A percentile compares a stretch with the other conserved stretches of the same genome.
Evolutionary conservation across 2,113 vertebrate species (phyloP).

Genomic region (Montifringilla adamsi): DNA sequence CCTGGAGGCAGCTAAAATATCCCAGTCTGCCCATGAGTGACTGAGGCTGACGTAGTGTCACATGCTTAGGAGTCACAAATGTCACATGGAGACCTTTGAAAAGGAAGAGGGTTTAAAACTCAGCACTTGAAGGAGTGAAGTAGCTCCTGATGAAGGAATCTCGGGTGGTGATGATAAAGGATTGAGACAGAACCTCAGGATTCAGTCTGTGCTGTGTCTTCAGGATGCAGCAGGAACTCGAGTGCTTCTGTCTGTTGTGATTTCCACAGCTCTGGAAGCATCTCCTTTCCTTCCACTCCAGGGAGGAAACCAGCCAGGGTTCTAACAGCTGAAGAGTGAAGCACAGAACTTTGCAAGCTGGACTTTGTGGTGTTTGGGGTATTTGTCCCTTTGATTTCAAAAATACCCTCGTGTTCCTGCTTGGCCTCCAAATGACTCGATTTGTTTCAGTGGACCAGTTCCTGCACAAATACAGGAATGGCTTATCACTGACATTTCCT

Average conservation of each 20-base stretch:
- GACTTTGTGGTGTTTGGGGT: not conserved
- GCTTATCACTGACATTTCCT: not conserved
- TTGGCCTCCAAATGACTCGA: not conserved
- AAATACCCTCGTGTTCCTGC: not conserved
- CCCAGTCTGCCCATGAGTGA: not conserved
- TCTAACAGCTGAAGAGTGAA: not conserved
- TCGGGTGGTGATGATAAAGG: not conserved
- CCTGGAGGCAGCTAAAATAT: not conserved
- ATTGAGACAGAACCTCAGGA: not conserved
- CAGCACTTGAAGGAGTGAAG: not conserved
- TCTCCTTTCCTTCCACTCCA: not conserved
- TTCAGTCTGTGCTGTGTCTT: not conserved
- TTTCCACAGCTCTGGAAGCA: not conserved
- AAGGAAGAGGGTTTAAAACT: not conserved
- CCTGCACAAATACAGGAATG: not conserved
- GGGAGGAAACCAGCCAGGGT: not conserved
- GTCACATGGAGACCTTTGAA: not conserved
- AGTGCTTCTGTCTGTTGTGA: not conserved
- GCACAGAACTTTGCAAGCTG: not conserved
- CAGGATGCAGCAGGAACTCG: not conserved
- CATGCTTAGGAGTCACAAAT: not conserved
- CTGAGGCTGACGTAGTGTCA: not conserved
- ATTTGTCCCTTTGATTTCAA: not conserved
- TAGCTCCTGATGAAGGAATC: not conserved
- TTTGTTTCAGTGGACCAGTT: not conserved